Base-by-base conservation (phyloP, 2,888 invertebrate species). In the Bombyx huttoni region DNA sequence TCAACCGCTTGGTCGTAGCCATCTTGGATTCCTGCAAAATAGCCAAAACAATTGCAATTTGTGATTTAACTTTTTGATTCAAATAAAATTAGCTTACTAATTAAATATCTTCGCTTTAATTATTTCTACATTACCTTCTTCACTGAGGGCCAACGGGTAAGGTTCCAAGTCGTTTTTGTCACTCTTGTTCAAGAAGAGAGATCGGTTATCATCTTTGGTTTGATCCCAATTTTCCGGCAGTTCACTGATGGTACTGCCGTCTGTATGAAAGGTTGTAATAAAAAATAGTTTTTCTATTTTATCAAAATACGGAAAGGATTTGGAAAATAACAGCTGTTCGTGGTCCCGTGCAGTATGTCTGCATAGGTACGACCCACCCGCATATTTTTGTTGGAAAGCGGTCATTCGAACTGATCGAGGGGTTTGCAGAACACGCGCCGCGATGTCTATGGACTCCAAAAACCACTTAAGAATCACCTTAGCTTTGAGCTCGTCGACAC, bases 161-260 rank as follows among this genome's bases (percentile, higher is more conserved):
- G 89, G 89, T 69, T 87, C 89, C 67, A 89, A 68, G 67, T 89
- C 89, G 67, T 89, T 89, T 77, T 89, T 89, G 71, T 89, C 89
- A 65, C 85, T 89, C 71, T 89, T 89, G 74, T 89, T 89, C 67
- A 87, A 75, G 70, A 89, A 89, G 58, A 89, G 72, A 47, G 89
- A 89, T 61, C 88, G 87, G 46, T 81, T 84, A 68, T 89, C 87
- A 59, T 89, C 89, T 76, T 89, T 89, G 51, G 89, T 82, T 73
- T 89, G 88, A 71, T 89, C 89, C 89, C 89, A 89, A 69, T 88
- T 88, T 67, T 89, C 88, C 54, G 89, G 88, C 57, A 89, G 73
- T 66, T 89, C 89, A 63, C 79, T 83, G 59, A 84, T 80, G 58
- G 82, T 71, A 62, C 81, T 81, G 62, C 80, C 85, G 75, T 84